Evolutionary conservation across 2,113 vertebrate species (phyloP), one percentile per base, ranked within the genome.

Genomic region (Rynchops niger): DNA sequence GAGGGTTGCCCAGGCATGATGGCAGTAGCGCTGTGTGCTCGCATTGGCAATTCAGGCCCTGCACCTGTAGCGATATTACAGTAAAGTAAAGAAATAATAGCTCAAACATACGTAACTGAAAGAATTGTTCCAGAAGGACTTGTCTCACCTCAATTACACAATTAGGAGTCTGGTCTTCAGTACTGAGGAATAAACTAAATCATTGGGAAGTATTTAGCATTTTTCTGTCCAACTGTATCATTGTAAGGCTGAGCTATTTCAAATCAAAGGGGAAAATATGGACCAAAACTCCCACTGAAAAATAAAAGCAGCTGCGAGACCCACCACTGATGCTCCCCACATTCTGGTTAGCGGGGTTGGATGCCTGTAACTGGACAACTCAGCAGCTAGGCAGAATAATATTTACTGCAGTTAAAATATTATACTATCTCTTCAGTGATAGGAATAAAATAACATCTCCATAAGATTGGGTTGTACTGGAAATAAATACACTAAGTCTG

Each of bases 81-180:
- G 58, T 5, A 8, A 58, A 67, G 76, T 14, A 71, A 47, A 88
- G 67, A 73, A 80, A 91, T 49, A 91, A 70, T 17, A 50, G 55
- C 82, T 71, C 93, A n/a, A 65, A 69, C 82, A 79, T 8, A 47
- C 52, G 3, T 18, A 36, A 50, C 65, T 43, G 95, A 34, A 36
- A 88, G 84, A 96, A 96, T 90, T 81, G 69, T 95, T 97, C 90
- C 96, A 96, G 95, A 96, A 96, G 93, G 91, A 95, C 74, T 87
- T 92, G 10, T 61, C 95, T 91, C 95, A 70, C 93, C 78, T 85
- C 96, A 90, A 94, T 94, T 97, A 43, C 95, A 96, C 94, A 96
- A 95, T 95, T 76, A 85, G 89, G 79, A 90, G 61, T 92, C 82
- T 85, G 73, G 36, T 86, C 89, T 83, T 88, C 94, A 15, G 86